Evolutionary conservation across 23 tunicate species (phyloP).

Genomic region (Halocynthia aurantium): DNA sequence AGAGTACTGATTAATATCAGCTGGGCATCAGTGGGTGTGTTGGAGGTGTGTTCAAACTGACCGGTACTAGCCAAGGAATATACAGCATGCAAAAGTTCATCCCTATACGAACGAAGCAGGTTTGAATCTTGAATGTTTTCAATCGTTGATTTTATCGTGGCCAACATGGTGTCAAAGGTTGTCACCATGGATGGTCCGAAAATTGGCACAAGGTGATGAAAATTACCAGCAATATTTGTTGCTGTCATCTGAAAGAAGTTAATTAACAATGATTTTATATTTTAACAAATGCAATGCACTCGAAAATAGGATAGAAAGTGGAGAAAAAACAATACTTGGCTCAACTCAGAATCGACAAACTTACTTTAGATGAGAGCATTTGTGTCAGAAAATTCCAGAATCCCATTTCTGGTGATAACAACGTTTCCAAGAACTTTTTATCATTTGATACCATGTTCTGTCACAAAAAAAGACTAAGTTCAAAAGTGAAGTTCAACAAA

Average conservation of each 20-base stretch:
- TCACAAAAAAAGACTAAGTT: no score
- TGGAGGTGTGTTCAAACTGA: background rate
- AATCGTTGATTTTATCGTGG: no score
- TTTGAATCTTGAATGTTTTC: no score
- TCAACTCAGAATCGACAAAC: background rate
- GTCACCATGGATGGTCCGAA: background rate
- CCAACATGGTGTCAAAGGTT: no score
- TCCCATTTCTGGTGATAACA: background rate
- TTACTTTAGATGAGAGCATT: background rate
- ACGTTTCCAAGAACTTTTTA: no score
- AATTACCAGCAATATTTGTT: background rate
- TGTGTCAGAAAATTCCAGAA: background rate
- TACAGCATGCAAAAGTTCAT: no score
- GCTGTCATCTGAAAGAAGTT: background rate
- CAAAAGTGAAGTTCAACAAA: no score
- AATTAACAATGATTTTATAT: background rate
- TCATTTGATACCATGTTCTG: no score
- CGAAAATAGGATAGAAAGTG: no score
- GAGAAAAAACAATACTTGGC: no score
- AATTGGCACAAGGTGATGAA: background rate
- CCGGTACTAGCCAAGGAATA: background rate
- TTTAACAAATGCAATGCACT: no score
- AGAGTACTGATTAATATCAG: background rate
- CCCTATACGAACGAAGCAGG: no score
- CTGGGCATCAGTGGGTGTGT: constrained; percentile 4